Evolutionary conservation across 2,888 invertebrate genomes (phyloP), one percentile per base, ranked within the genome.

Genomic region (Lasioglossum lativentre): DNA sequence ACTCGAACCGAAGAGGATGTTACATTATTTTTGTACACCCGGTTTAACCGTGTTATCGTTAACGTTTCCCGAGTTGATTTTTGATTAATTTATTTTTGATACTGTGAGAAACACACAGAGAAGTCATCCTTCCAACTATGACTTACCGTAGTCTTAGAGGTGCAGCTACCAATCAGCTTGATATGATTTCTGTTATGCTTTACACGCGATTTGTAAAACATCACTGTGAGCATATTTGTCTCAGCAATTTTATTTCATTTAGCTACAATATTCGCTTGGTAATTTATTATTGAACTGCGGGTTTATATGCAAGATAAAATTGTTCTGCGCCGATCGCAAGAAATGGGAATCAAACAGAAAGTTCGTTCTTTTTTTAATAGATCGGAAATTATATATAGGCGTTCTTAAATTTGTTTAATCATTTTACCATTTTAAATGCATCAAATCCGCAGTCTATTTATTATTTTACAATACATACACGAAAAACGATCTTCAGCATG

Each of bases 11-110:
- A n/a, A 23, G 42, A 66, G 59, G 71, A 72, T 40, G 40, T 75
- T 75, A 38, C 71, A 81, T 74, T 86, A 86, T 81, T 87, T 89
- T 89, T 82, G 19, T 89, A 87, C 70, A 77, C 16, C 42, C 34
- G 27, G 8, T 74, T 66, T 75, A 80, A 70, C 30, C 52, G 34
- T 30, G 38, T 76, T 73, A 38, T 82, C 34, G 30, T 71, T 80
- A 74, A 78, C 75, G 68, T 78, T 52, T 84, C 23, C 63, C 70
- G 47, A 71, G 56, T 59, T 68, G 38, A 74, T 78, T 73, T 45
- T 10, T 27, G 40, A 52, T 71, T 90, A 85, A 87, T 91, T 92
- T 92, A 89, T 91, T 93, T 94, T 93, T 93, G 88, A 92, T 94
- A 93, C 86, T 92, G 85, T 66, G 68, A 80, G 82, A 90, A 91